Evolutionary conservation across 2,113 vertebrate genomes (phyloP), one percentile per base, ranked within the genome.

Genomic region (Sinosuthora webbiana): DNA sequence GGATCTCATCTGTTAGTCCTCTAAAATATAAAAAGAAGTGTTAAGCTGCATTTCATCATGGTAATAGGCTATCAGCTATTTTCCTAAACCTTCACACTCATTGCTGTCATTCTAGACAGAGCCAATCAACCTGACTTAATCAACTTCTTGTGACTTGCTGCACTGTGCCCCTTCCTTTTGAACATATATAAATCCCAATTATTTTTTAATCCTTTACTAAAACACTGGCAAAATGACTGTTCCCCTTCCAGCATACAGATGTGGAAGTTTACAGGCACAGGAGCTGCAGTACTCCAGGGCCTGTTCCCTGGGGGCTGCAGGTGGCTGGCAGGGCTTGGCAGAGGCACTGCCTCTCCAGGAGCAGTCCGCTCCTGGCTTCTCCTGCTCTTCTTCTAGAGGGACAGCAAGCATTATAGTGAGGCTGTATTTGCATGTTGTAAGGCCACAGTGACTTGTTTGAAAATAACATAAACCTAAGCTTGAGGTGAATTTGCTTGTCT

Each of bases 1-100:
- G 78, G 96, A 95, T 78, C 78, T 96, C 53, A 20, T 70, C 94
- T 92, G 84, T 81, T 96, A 95, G 94, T 94, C 89, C 63, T 96
- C 94, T 94, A 97, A 96, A 97, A 97, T 73, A 97, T 28, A 95
- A 97, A 97, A 95, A 47, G 74, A 86, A 95, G 94, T 95, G 95
- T 95, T 93, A 95, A 96, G 90, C 94, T 97, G 94, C 76, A 90
- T 94, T 97, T 94, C 91, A 97, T 97, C 96, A 93, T 82, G 78
- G 62, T 96, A 97, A 97, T 93, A 94, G 96, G 90, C 89, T 83
- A 82, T 83, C 90, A 95, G 78, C 64, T 96, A 77, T 87, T 90
- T 92, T 93, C 82, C 79, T 86, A 89, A 97, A 93, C 65, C 74
- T 52, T 75, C 67, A 94, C 73, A 83, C 85, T 91, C 73, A 67